Conservation (phyloP, 92 coral and sea anemone genomes). For the Heliopora coerulea region DNA sequence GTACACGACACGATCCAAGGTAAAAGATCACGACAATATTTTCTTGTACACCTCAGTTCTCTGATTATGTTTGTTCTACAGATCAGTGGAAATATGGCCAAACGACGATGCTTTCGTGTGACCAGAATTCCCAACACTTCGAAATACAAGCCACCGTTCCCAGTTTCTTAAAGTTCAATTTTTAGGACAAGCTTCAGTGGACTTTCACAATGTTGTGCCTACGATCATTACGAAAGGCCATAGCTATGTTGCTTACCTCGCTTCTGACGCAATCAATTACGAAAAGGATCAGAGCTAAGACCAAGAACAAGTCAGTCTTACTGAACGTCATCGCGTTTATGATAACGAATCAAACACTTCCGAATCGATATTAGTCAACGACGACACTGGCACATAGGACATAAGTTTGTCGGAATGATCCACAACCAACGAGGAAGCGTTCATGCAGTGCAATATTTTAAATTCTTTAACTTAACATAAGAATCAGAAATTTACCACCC, state of each 20-base stretch:
- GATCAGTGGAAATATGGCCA: too few relatives aligned
- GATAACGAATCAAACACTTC: too few relatives aligned
- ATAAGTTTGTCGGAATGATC: background rate
- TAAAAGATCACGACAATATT: too few relatives aligned
- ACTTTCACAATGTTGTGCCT: background rate
- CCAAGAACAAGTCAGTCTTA: background rate
- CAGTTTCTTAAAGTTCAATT: too few relatives aligned
- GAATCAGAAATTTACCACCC: background rate
- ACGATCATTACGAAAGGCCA: background rate
- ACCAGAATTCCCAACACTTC: too few relatives aligned
- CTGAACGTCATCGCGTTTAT: background rate
- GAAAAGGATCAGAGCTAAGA: background rate
- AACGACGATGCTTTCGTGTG: too few relatives aligned
- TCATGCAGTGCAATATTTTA: conserved; percentile 10
- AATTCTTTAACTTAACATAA: background rate
- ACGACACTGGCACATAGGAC: background rate
- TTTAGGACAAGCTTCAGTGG: too few relatives aligned
- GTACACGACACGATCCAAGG: too few relatives aligned
- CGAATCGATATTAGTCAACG: too few relatives aligned
- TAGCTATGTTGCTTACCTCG: background rate
- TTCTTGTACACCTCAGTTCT: too few relatives aligned
- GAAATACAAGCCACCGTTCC: too few relatives aligned
- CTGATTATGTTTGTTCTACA: too few relatives aligned
- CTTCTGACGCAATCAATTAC: background rate
- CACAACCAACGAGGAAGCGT: background rate